Percentiles rank a stretch among this genome's conserved stretches.
These are phyloP conservation scores for Radopholus similis DNA, from an alignment of 1,140 invertebrate species.

Conservation along the genomic window DNA sequence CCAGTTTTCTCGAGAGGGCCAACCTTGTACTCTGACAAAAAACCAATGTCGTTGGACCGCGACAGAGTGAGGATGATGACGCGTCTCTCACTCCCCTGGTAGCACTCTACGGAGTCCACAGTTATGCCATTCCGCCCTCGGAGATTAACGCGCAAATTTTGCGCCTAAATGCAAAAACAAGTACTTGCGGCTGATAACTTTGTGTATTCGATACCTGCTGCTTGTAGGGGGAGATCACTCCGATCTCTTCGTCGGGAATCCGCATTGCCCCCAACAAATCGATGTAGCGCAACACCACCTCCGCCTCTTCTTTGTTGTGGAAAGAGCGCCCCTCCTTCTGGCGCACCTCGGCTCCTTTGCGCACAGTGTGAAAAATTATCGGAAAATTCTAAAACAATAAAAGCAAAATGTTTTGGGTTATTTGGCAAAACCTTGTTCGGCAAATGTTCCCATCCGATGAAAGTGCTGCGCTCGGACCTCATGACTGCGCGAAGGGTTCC, in stretches of 20 bases:
- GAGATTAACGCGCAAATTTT: constrained; percentile 12
- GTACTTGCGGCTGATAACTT: too few species aligned
- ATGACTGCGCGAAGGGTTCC: constrained; percentile 12
- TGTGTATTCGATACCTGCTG: too few species aligned
- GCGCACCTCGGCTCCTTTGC: constrained; percentile 18
- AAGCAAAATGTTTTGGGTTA: not conserved
- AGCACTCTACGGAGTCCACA: constrained; percentile 34
- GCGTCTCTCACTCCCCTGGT: constrained; percentile 33
- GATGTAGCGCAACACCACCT: constrained; percentile 63
- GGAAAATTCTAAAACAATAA: constrained; percentile 35
- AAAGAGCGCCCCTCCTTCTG: constrained; percentile 68
- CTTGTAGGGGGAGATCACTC: constrained; percentile 85
- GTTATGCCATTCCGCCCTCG: constrained; percentile 13
- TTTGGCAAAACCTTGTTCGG: constrained; percentile 26
- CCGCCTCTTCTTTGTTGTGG: constrained; percentile 81
- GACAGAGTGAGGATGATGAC: constrained; percentile 34
- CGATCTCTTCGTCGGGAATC: constrained; percentile 72
- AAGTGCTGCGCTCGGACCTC: not conserved
- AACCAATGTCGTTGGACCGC: constrained; percentile 23
- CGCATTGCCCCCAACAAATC: constrained; percentile 65
- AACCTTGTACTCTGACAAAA: constrained; percentile 22
- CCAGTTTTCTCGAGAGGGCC: not conserved
- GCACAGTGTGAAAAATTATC: constrained; percentile 36
- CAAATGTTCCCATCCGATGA: constrained; percentile 10
- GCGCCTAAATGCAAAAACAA: too few species aligned